A percentile compares a stretch with the other conserved stretches of the same genome.
Conservation (phyloP, 2,888 invertebrate genomes). For the Nasonovia ribisnigri region DNA sequence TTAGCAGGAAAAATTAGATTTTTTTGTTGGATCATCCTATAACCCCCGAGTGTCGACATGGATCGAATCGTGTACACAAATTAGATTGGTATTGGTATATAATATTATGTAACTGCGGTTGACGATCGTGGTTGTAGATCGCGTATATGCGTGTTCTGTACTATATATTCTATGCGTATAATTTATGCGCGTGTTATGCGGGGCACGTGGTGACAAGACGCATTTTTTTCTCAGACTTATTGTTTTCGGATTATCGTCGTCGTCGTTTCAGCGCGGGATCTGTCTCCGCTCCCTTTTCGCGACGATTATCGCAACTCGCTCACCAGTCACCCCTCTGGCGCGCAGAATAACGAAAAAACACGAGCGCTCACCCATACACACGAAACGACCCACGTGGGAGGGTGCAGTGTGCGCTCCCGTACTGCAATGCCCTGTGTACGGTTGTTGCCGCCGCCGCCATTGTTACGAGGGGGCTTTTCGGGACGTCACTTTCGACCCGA, state of each 20-base stretch:
- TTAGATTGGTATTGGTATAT: not conserved
- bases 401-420: not conserved
- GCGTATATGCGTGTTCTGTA: not conserved
- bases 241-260: not conserved
- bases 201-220: not conserved
- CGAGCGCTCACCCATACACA: not conserved
- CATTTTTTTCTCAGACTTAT: not conserved
- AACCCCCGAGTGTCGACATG: not conserved
- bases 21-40: not conserved
- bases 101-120: not conserved
- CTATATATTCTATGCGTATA: not conserved
- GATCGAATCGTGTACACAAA: not conserved
- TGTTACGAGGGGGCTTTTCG: constrained; percentile 46
- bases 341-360: not conserved
- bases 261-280: not conserved
- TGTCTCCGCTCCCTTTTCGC: constrained; percentile 31
- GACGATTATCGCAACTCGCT: constrained; percentile 39
- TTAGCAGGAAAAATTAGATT: not conserved
- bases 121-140: not conserved
- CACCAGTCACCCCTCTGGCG: not conserved
- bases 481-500: constrained; percentile 43
- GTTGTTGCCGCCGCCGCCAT: constrained; percentile 42
- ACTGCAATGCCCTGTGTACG: not conserved
- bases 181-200: not conserved
- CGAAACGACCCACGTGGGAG: constrained; percentile 31